These are phyloP conservation scores for Hypotaenidia philippensis DNA, from an alignment of 2,797 vertebrate species.

Conservation along the genomic window DNA sequence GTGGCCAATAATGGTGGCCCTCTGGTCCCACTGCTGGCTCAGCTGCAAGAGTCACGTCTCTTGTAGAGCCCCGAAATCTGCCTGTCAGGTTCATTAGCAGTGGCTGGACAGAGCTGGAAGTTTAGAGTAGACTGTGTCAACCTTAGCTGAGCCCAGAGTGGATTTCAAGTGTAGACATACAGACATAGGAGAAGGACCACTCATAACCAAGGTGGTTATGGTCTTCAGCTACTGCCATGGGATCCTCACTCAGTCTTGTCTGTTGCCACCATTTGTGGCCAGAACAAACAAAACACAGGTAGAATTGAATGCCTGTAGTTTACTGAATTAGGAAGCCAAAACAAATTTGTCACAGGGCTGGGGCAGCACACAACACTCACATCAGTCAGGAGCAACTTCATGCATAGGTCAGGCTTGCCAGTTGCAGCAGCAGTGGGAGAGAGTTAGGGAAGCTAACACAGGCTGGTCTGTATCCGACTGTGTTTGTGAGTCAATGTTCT, in stretches of 20 bases:
- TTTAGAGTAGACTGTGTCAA: neutral
- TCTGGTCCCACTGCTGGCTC: neutral
- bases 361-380: neutral
- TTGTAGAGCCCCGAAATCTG: neutral
- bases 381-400: neutral
- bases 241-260: neutral
- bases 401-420: neutral
- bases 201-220: neutral
- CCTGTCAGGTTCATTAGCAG: neutral
- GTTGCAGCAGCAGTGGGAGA: neutral
- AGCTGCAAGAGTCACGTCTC: neutral
- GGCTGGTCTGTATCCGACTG: neutral
- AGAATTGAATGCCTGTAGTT: neutral
- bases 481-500: neutral
- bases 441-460: neutral
- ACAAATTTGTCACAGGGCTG: neutral
- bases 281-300: neutral
- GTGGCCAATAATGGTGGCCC: neutral
- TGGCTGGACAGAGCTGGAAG: neutral
- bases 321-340: neutral
- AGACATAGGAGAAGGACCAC: neutral
- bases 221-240: neutral
- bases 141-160: neutral
- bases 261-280: neutral
- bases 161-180: neutral